Evolutionary conservation across 2,113 vertebrate species (phyloP).

Genomic region (Brevimyrus niger): DNA sequence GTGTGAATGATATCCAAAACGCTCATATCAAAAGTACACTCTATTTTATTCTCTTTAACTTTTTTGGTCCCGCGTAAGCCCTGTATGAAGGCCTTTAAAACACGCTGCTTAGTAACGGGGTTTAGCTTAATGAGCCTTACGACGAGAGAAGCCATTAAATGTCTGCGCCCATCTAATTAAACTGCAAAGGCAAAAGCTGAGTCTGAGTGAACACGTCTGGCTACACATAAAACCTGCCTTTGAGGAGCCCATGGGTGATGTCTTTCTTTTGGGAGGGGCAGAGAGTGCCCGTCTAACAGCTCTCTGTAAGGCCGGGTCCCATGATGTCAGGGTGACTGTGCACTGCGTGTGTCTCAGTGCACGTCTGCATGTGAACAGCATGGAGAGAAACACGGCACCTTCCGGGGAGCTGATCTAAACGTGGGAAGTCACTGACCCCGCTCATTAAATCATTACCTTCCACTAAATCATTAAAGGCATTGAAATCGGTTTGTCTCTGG

Average conservation of each 20-base stretch:
- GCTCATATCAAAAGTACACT: not conserved
- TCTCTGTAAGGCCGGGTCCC: slow-evolving; percentile 45
- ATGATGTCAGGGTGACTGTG: slow-evolving; percentile 24
- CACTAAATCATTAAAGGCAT: slow-evolving; percentile 82
- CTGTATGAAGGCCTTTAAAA: slow-evolving; percentile 29
- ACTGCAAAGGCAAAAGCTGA: slow-evolving; percentile 27
- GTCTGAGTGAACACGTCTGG: slow-evolving; percentile 13
- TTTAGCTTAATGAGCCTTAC: slow-evolving; percentile 33
- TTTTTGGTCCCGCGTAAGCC: not conserved
- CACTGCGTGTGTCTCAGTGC: slow-evolving; percentile 32
- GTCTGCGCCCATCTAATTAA: slow-evolving; percentile 36
- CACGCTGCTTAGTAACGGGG: slow-evolving; percentile 28
- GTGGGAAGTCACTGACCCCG: slow-evolving; percentile 64
- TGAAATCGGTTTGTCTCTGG: slow-evolving; percentile 56
- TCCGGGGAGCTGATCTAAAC: slow-evolving; percentile 51
- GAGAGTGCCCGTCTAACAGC: slow-evolving; percentile 32
- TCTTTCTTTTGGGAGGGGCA: slow-evolving; percentile 27
- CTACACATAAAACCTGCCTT: slow-evolving; percentile 22
- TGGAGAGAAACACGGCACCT: slow-evolving; percentile 46
- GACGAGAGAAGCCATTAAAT: slow-evolving; percentile 30
- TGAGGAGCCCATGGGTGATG: slow-evolving; percentile 33
- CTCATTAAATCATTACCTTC: slow-evolving; percentile 78
- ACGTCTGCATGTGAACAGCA: slow-evolving; percentile 47
- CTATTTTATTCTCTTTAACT: slow-evolving; percentile 7
- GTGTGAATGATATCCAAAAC: not conserved